Evolutionary conservation across 1,140 invertebrate species (phyloP), one percentile per base, ranked within the genome.

Genomic region (Homarus americanus): DNA sequence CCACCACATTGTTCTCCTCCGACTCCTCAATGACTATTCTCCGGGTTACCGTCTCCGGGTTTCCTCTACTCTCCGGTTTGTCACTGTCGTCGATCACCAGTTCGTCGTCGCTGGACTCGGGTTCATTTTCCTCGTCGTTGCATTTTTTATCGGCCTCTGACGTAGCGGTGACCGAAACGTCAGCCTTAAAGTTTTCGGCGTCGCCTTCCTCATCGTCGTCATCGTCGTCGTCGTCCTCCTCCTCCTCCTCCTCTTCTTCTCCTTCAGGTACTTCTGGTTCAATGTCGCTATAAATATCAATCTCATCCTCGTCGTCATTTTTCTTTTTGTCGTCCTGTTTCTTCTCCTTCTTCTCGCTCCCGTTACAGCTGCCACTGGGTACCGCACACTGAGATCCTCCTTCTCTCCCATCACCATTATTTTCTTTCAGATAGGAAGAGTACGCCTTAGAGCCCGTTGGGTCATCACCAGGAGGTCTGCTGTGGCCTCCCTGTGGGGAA

Each of bases 11-110:
- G 94, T 95, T 84, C 17, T 85, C 91, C 79, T 92, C 84, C 15
- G 72, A 38, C 17, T 86, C 83, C 72, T 87, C 91, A 66, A 86
- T 34, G 2, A 86, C 83, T 76, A 69, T 91, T 94, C 94, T 5
- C 94, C 20, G 94, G 85, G 82, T 93, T 93, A 44, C 93, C 93
- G 94, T 0, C 93, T 95, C 32, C 94, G 94, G 2, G 94, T 94
- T 87, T n/a, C 84, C 82, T 80, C 92, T 82, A 93, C 75, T 91
- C 66, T 92, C 88, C 15, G 92, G 91, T 78, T 92, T 85, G 28
- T 93, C 93, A 79, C 94, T 93, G 86, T 93, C 93, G 53, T 91
- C 87, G 28, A 92, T 85, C 41, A 93, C 75, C 66, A 85, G 72
- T 87, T 92, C 87, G 91, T 88, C 72, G 89, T 90, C 89, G 93